These are phyloP conservation scores for Poecile atricapillus DNA, from an alignment of 2,113 vertebrate species.

Conservation along the genomic window DNA sequence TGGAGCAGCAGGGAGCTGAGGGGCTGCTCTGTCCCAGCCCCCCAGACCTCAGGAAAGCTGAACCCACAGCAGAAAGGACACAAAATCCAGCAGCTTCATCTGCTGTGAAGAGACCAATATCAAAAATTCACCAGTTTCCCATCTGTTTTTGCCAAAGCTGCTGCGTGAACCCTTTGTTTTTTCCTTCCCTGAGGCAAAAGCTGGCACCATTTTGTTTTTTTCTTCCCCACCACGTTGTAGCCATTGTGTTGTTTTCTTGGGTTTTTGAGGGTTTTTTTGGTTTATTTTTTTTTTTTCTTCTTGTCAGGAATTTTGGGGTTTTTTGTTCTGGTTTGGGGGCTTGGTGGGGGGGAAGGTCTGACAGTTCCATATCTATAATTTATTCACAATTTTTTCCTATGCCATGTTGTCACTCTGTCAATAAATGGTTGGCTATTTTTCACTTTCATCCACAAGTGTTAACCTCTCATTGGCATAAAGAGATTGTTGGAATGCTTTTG, in stretches of 20 bases:
- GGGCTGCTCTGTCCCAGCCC: neutral
- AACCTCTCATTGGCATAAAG: neutral
- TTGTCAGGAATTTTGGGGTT: rapidly evolving
- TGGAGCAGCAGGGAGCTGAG: rapidly evolving
- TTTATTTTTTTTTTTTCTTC: too few relatives aligned
- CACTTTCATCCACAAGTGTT: neutral
- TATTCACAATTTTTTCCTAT: neutral
- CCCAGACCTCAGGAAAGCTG: neutral
- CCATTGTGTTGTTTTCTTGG: too few relatives aligned
- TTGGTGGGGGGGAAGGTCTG: rapidly evolving
- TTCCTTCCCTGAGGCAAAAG: neutral
- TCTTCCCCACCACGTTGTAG: neutral
- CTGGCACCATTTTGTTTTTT: too few relatives aligned
- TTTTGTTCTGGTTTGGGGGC: neutral
- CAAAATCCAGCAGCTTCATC: neutral
- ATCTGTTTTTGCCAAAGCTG: neutral
- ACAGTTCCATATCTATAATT: neutral
- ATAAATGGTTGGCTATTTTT: neutral
- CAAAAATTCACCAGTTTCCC: neutral
- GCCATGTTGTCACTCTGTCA: neutral
- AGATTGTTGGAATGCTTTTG: neutral
- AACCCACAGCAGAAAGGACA: neutral
- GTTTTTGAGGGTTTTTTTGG: neutral
- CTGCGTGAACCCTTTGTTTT: neutral
- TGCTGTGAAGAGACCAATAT: neutral